Evolutionary conservation across 2,797 vertebrate genomes (phyloP).

Genomic region (Phylloscopus collybita): DNA sequence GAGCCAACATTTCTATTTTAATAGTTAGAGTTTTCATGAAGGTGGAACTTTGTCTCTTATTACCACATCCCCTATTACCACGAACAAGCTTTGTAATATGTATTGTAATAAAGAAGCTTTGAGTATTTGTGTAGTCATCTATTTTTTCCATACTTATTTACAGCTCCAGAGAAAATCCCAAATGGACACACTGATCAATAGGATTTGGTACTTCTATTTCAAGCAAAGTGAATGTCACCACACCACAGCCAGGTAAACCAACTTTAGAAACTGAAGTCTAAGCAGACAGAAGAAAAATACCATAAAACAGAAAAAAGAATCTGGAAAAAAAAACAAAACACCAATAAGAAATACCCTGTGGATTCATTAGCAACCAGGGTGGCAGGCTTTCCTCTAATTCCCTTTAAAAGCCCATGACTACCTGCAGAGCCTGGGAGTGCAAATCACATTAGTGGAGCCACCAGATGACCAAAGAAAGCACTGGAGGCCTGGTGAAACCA

Average conservation of each 20-base stretch:
- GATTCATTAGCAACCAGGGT: slow-evolving; percentile 83
- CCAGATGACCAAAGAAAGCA: slow-evolving; percentile 87
- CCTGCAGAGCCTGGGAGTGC: slow-evolving; percentile 91
- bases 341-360: slow-evolving; percentile 40
- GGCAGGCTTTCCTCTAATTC: slow-evolving; percentile 83
- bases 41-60: neutral
- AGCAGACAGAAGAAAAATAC: neutral
- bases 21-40: neutral
- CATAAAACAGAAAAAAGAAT: neutral
- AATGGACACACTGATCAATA: neutral
- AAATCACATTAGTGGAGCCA: slow-evolving; percentile 88
- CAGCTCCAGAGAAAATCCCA: neutral
- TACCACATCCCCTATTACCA: neutral
- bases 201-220: neutral
- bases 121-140: neutral
- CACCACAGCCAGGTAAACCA: neutral
- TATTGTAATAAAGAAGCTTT: neutral
- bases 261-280: neutral
- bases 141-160: neutral
- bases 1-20: neutral
- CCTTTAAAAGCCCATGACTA: slow-evolving; percentile 85
- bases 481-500: slow-evolving; percentile 79
- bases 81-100: neutral
- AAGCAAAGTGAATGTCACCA: neutral
- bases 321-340: slow-evolving; percentile 37